Base-by-base conservation (phyloP, 1,140 invertebrate genomes). In the Orius laevigatus region DNA sequence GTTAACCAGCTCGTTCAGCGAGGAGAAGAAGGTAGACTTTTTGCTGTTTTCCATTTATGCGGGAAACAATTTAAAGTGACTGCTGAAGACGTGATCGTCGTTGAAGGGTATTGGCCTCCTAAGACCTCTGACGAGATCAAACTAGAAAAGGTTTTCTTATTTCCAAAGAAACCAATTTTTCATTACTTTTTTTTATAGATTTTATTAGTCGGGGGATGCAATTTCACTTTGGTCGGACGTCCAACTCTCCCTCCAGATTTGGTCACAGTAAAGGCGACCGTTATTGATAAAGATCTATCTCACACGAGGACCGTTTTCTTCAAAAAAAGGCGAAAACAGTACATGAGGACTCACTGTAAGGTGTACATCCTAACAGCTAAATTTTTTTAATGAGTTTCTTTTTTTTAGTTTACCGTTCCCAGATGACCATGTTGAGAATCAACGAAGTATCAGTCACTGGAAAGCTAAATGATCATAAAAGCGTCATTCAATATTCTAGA, bases 61-160 rank as follows among this genome's bases (percentile, higher is more conserved):
- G 86, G 87, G 2, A 84, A 81, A 63, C 90, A 94, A 60, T 84
- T 79, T 59, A 86, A 90, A 68, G 68, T 95, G 0, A 94, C 88
- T 2, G 69, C 78, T 35, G 87, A 82, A 40, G 91, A 95, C 66
- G 65, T 94, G 1, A 70, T 96, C 35, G 66, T 91, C 1, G 66
- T 94, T 4, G 76, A 87, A 61, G 81, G 81, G 1, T 75, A 81
- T 55, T 92, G 88, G 79, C 76, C 82, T 12, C 88, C 88, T 8
- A 76, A 74, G 41, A 71, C 79, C 53, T 87, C 87, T 1, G 88
- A 94, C 61, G 66, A 77, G 63, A 75, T 95, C 39, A 77, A 72
- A 53, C 63, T 94, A 33, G 85, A 94, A 57, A 95, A 95, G 71
- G 84, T 88, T 53, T 34, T 5, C 4, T 38, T 10, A 38, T 16